phyloP scores from a whole-genome alignment of 2,888 invertebrate species.

The Epinotia demarniana region DNA sequence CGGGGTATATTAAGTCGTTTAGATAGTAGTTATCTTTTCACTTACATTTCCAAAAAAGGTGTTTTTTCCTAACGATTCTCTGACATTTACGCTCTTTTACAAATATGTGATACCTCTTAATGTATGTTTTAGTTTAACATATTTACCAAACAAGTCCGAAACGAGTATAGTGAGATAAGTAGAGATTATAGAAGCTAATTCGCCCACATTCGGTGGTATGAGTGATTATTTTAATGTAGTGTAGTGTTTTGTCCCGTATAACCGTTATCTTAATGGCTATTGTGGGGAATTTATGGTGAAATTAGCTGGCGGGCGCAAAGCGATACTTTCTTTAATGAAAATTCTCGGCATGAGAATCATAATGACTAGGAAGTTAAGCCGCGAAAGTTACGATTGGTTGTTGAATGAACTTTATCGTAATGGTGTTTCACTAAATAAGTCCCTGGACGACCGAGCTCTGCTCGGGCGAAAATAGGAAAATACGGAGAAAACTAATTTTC shows the following conservation, averaged over 20 bases:
- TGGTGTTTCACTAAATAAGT: too few species aligned
- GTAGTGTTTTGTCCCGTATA: constrained; percentile 60
- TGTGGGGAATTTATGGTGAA: constrained; percentile 54
- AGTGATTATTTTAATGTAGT: constrained; percentile 64
- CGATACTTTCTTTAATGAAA: constrained; percentile 35
- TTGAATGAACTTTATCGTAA: too few species aligned
- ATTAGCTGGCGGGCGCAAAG: constrained; percentile 36
- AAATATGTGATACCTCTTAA: constrained; percentile 47
- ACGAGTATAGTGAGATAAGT: constrained; percentile 63
- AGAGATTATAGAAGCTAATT: constrained; percentile 64
- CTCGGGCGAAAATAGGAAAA: too few species aligned
- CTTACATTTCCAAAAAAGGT: not conserved
- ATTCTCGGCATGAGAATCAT: not conserved
- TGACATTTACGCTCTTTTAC: not conserved
- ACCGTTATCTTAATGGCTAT: constrained; percentile 72
- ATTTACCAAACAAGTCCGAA: constrained; percentile 64
- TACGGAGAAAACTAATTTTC: too few species aligned
- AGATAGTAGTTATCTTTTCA: constrained; percentile 70
- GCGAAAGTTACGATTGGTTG: too few species aligned
- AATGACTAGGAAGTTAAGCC: too few species aligned
- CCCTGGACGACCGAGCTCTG: too few species aligned
- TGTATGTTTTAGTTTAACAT: constrained; percentile 66
- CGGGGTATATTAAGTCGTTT: constrained; percentile 64
- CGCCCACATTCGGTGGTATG: constrained; percentile 74
- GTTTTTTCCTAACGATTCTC: not conserved